phyloP scores from a whole-genome alignment of 2,888 invertebrate genomes.

The Crematogaster levior region DNA sequence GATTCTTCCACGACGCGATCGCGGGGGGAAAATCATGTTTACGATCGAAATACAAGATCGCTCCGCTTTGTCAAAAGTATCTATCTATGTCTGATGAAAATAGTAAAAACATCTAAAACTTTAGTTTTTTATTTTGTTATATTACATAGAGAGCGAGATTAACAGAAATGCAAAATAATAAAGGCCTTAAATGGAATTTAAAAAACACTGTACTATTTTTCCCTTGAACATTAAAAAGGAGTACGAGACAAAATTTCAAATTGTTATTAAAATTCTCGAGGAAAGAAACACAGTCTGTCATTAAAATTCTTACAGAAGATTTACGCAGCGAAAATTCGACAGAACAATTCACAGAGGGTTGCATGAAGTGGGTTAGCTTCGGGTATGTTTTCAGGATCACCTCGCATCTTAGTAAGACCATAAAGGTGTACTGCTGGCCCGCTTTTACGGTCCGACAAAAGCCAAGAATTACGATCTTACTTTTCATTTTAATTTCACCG shows the following conservation, averaged over 20 bases:
- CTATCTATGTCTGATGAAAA: not conserved
- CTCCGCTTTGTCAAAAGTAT: not conserved
- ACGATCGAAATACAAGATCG: constrained; percentile 48
- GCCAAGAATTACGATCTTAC: constrained; percentile 79
- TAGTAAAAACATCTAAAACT: not conserved
- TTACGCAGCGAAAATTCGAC: not conserved
- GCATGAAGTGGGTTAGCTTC: constrained; percentile 62
- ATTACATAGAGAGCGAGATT: not conserved
- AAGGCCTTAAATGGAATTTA: not conserved
- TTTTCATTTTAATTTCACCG: constrained; percentile 79
- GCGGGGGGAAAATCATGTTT: constrained; percentile 63
- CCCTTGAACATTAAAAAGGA: not conserved
- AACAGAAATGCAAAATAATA: not conserved
- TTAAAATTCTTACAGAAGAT: not conserved
- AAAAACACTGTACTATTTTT: no score
- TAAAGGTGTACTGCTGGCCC: constrained; percentile 54
- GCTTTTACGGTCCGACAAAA: constrained; percentile 66
- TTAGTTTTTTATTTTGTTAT: not conserved
- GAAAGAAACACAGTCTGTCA: not conserved
- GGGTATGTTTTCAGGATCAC: constrained; percentile 52
- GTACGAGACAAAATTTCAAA: not conserved
- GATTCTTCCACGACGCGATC: constrained; percentile 69
- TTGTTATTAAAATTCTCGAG: not conserved
- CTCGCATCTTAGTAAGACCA: constrained; percentile 57
- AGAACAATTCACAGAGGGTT: constrained; percentile 47